Evolutionary conservation across 2,888 invertebrate species (phyloP), one percentile per base, ranked within the genome.

Genomic region (Plemyria rubiginata): DNA sequence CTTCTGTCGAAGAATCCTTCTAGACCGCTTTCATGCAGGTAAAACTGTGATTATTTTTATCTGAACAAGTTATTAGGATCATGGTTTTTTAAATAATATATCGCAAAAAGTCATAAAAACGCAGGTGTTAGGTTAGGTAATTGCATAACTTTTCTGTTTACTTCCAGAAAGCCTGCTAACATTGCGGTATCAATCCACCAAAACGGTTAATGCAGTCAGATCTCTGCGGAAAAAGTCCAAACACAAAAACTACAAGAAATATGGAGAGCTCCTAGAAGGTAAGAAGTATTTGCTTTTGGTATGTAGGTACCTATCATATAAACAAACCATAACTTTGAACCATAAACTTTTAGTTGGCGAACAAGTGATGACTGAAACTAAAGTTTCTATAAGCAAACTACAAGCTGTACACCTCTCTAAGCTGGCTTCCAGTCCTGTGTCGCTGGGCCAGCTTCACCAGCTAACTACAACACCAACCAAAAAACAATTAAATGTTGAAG

Each of bases 241-340:
- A 67, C 86, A 89, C 67, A 93, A 92, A 77, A 85, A 82, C 62
- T 84, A 77, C 55, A 93, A 94, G 72, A 94, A 94, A 78, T 96
- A 94, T 87, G 94, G 95, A 9, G 96, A 96, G 79, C 83, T 96
- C 8, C 82, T 96, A 66, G 94, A 96, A 93, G 95, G 96, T 96
- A 85, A 72, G 81, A 85, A 72, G 81, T 69, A 58, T 56, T 41
- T 64, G 51, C 54, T 51, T 60, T 66, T 50, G 50, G 50, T 53
- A 16, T 55, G 32, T 43, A 22, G 13, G 8, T 46, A 13, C 51
- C n/a, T 45, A 3, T 8, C 8, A 40, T 57, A 72, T 75, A 75
- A 76, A 74, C 70, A 76, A 74, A 68, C 12, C 12, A 16, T 57
- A 55, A 53, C 45, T 43, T 13, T 38, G 1, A 13, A 40, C 60